Evolutionary conservation across 2,888 invertebrate genomes (phyloP).

Genomic region (Congeria kusceri): DNA sequence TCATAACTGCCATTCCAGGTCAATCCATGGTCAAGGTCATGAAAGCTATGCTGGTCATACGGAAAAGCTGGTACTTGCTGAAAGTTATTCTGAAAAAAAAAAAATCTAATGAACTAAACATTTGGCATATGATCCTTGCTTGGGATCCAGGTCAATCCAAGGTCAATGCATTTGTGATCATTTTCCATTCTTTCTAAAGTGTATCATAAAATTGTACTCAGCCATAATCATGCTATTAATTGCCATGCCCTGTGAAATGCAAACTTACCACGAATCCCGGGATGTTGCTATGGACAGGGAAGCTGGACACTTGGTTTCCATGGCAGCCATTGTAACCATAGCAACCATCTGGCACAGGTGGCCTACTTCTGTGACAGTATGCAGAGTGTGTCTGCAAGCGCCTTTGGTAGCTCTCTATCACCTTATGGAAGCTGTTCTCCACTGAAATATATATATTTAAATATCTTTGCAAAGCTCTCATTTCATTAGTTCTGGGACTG

Average conservation of each 20-base stretch:
- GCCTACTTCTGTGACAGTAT: constrained; percentile 42
- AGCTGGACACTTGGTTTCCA: constrained; percentile 12
- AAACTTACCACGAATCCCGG: no score
- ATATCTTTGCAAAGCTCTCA: no score
- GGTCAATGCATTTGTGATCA: no score
- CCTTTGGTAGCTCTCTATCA: constrained; percentile 49
- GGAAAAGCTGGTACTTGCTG: no score
- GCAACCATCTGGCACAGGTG: neutral
- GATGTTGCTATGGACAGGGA: neutral
- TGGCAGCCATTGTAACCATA: constrained; percentile 17
- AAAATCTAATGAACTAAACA: no score
- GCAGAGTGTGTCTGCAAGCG: constrained; percentile 47
- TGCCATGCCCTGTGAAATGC: no score
- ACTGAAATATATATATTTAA: constrained; percentile 54
- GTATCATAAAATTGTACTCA: neutral
- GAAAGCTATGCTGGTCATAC: neutral
- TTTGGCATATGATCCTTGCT: no score
- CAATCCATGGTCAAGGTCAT: constrained; percentile 17
- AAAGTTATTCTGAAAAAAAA: no score
- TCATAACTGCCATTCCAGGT: constrained; percentile 30
- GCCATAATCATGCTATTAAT: neutral
- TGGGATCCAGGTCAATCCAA: no score
- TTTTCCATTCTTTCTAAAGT: neutral
- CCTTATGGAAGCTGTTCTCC: constrained; percentile 52
- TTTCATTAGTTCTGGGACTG: no score